phyloP scores from a whole-genome alignment of 2,797 vertebrate species.

The Ataeniobius toweri region DNA sequence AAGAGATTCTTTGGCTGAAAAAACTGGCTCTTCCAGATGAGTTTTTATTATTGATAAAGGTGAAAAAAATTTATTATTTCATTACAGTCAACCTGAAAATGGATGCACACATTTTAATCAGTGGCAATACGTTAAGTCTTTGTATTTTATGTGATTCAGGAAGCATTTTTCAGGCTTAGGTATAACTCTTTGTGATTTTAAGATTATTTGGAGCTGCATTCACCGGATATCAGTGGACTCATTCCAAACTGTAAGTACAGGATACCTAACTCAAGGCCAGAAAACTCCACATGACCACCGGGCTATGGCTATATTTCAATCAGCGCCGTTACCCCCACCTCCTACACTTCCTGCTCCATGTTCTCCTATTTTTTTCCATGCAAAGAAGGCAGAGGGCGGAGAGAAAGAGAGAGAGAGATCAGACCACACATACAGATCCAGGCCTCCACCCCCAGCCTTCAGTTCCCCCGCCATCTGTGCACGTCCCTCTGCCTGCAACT shows the following conservation, averaged over 20 bases:
- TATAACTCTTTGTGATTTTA: slow-evolving; percentile 2
- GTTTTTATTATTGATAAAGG: neutral
- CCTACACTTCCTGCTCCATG: slow-evolving; percentile 67
- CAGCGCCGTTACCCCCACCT: slow-evolving; percentile 68
- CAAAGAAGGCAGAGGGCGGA: slow-evolving; percentile 52
- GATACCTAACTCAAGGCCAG: slow-evolving; percentile 41
- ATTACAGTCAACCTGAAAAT: no score
- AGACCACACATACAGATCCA: slow-evolving; percentile 75
- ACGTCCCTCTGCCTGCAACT: slow-evolving; percentile 70
- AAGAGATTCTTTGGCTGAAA: neutral
- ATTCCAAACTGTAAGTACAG: slow-evolving; percentile 31
- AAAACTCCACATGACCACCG: slow-evolving; percentile 61
- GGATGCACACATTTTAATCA: no score
- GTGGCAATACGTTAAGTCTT: neutral
- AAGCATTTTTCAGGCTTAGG: neutral
- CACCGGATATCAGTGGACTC: slow-evolving; percentile 13
- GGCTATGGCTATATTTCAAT: slow-evolving; percentile 75
- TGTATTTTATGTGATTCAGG: neutral
- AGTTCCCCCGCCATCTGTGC: slow-evolving; percentile 63
- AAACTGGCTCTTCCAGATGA: neutral
- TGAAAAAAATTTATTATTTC: neutral
- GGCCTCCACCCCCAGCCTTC: slow-evolving; percentile 64
- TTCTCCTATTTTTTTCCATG: slow-evolving; percentile 58
- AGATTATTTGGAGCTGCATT: slow-evolving; percentile 1
- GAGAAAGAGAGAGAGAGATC: slow-evolving; percentile 14